A percentile compares a stretch with the other conserved stretches of the same genome.
These are phyloP conservation scores for Naja naja DNA, from an alignment of 2,113 vertebrate species.

Conservation along the genomic window DNA sequence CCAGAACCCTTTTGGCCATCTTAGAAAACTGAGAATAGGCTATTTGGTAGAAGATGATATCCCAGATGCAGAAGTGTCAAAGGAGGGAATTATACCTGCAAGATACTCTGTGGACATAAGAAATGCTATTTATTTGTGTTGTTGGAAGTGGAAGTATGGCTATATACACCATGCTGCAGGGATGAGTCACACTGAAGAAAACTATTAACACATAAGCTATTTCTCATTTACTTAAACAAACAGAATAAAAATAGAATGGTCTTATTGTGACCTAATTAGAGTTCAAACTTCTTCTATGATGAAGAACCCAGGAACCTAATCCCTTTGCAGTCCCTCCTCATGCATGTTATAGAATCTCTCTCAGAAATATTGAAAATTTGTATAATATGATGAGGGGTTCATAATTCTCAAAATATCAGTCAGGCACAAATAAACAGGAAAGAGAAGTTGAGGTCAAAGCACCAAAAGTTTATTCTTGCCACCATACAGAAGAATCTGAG, in stretches of 20 bases:
- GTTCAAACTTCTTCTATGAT: neutral
- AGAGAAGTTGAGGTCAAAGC: neutral
- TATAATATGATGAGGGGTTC: neutral
- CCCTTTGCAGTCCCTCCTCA: neutral
- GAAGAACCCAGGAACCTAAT: neutral
- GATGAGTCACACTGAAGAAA: neutral
- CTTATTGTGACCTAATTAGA: neutral
- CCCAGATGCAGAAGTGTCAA: neutral
- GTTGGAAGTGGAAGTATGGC: neutral
- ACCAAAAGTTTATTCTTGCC: neutral
- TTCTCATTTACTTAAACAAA: neutral
- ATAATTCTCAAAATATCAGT: neutral
- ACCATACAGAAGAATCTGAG: neutral
- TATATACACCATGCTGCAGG: neutral
- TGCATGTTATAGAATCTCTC: neutral
- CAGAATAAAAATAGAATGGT: neutral
- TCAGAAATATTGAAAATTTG: neutral
- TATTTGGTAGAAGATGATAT: neutral
- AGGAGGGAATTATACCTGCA: neutral
- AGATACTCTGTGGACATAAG: neutral
- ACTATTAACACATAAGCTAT: neutral
- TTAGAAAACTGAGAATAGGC: neutral
- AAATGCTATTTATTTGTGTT: neutral
- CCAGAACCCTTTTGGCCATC: neutral
- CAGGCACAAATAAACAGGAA: neutral